Base-by-base conservation (phyloP, 2,797 vertebrate genomes). In the Thalassophryne amazonica region DNA sequence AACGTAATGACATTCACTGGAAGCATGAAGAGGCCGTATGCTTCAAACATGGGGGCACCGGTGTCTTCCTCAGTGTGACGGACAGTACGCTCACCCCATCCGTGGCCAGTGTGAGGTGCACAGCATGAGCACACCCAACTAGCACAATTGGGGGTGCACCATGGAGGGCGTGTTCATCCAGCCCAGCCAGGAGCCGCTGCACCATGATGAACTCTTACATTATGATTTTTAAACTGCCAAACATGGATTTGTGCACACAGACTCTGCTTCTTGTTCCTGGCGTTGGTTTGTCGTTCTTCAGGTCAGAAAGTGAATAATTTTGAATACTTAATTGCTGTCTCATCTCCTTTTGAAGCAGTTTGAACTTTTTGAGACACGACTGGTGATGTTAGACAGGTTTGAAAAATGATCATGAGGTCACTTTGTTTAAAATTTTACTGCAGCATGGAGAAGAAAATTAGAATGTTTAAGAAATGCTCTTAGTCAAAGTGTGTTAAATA, bases 81-180 rank as follows among this genome's bases (percentile, higher is more conserved):
- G 96, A 62, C 95, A 97, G 76, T 99, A 95, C 0, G 93, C 95
- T 3, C 94, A 94, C 71, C 97, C 97, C 38, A 98, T 99, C 60
- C 84, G 94, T 0, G 96, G 97, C 10, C 97, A 99, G 54, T 85
- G 89, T 0, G 96, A 99, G 74, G 95, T 99, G 2, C 95, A 98
- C 3, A 96, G 92, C 70, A 94, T 96, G 92, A 40, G 82, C 45
- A 57, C 88, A 0, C 63, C 94, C 55, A 95, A 83, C 75, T 85
- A 89, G 3, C 86, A 98, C 89, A 96, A 93, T 78, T 94, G 89
- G 37, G 98, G 97, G 97, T 94, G 93, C 34, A 90, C 91, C 55
- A 95, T 96, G 94, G 97, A 99, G 73, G 97, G 97, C 0, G 85
- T 99, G 63, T 99, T 97, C 84, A 92, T 99, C 81, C 95, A 92